Base-by-base conservation (phyloP, 37 sponge, comb jelly and placozoan species). In the Cliona cf. orientalis region DNA sequence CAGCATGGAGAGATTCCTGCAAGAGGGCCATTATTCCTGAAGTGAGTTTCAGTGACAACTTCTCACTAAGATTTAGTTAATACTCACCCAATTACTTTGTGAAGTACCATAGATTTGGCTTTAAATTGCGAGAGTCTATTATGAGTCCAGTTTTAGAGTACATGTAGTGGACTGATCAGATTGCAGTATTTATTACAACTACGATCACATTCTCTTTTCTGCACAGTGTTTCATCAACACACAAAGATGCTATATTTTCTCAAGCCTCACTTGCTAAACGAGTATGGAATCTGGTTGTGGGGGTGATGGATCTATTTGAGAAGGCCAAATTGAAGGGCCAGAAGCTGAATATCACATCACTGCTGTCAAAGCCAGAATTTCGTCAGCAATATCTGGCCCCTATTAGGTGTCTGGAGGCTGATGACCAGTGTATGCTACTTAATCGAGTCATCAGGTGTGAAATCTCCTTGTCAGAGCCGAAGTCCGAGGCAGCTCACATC, bases 251-350 rank as follows among this genome's bases (percentile, higher is more conserved):
- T 11, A 36, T 76, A 12, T 58, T 76, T 6, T 53, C 76, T 59
- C 76, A 76, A 59, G 76, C 58, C 22, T 5, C 11, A 9, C 36
- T 76, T 21, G 29, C 23, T 11, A 76, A 73, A 21, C 17, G 14
- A 22, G 57, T 46, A 9, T 73, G 79, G 79, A 46, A 78, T 2
- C 66, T 78, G 79, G 79, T 45, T 28, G 40, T 40, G 35, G 45
- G 64, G 42, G 65, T 78, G 29, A 58, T 75, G 60, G 38, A 58
- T 31, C 39, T 75, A 29, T 56, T 75, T 58, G 75, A 75, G 75
- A 6, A 75, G 38, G 59, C 60, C 2, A 58, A 58, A 58, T 61
- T 75, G 14, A 75, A 75, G 39, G 75, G 60, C 5, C 61, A 75
- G n/a, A 55, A 57, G 60, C 75, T 75, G 29, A 58, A 37, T 6